Evolutionary conservation across 2,888 invertebrate species (phyloP).

Genomic region (Amblyjoppa proteus): DNA sequence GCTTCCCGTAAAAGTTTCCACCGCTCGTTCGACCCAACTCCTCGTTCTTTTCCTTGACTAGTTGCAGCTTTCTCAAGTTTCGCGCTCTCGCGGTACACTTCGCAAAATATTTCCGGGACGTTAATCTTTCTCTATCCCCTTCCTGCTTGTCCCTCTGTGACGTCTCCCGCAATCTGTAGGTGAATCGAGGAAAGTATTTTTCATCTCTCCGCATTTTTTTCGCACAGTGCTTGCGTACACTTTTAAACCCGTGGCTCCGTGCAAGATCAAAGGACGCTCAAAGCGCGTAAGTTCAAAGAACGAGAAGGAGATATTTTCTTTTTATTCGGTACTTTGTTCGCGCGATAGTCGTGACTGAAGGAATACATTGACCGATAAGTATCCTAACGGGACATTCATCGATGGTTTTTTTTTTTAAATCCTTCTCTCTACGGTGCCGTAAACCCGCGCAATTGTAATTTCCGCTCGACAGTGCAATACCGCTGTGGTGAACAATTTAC

Average conservation of each 20-base stretch:
- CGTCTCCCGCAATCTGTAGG: conserved; percentile 56
- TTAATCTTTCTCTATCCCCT: conserved; percentile 30
- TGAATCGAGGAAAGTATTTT: conserved; percentile 45
- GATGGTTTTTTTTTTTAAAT: not conserved
- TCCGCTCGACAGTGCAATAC: too few species aligned
- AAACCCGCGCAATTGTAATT: not conserved
- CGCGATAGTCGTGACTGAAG: not conserved
- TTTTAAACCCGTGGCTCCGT: conserved; percentile 21
- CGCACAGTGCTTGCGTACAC: conserved; percentile 4
- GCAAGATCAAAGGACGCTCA: not conserved
- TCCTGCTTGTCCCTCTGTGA: conserved; percentile 1
- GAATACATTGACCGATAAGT: not conserved
- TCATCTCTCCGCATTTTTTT: conserved; percentile 5
- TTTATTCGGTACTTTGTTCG: not conserved
- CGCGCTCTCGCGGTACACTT: conserved; percentile 47
- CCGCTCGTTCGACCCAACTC: conserved; percentile 20
- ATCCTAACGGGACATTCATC: not conserved
- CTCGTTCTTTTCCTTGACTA: conserved; percentile 47
- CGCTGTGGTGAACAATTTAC: not conserved
- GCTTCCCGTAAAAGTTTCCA: conserved; percentile 39
- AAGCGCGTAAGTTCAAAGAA: not conserved
- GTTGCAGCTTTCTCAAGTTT: conserved; percentile 42
- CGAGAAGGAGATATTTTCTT: not conserved
- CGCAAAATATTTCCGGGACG: conserved; percentile 51
- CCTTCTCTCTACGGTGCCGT: too few species aligned